Conservation (phyloP, 2,113 vertebrate species). For the Maccullochella peelii region DNA sequence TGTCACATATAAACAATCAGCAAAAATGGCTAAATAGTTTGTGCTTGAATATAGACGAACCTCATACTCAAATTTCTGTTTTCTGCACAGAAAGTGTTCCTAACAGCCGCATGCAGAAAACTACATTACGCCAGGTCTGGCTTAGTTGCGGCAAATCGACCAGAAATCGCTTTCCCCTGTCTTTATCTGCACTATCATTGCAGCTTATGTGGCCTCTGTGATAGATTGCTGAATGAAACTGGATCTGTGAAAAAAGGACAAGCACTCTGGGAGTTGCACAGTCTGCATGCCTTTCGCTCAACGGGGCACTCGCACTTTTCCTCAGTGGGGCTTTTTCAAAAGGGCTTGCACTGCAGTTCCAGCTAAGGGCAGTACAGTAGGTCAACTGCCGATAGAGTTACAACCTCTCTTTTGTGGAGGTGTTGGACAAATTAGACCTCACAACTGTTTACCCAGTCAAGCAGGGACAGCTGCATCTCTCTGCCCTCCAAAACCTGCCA, state of each 20-base stretch:
- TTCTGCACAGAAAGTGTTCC: constrained; percentile 22
- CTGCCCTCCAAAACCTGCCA: constrained; percentile 66
- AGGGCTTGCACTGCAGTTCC: constrained; percentile 74
- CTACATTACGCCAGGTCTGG: constrained; percentile 1
- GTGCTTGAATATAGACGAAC: not conserved
- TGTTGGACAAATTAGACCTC: constrained; percentile 81
- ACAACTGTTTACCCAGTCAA: constrained; percentile 78
- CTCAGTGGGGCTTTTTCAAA: constrained; percentile 68
- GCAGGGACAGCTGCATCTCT: constrained; percentile 79
- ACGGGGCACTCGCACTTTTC: constrained; percentile 70
- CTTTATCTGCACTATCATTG: constrained; percentile 34
- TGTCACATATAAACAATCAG: not conserved
- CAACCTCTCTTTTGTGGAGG: constrained; percentile 78
- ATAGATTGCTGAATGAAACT: constrained; percentile 77
- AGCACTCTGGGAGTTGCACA: constrained; percentile 67
- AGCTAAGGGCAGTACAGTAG: constrained; percentile 78
- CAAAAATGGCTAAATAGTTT: constrained; percentile 7
- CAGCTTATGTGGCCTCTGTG: constrained; percentile 58
- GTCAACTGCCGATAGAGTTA: constrained; percentile 80
- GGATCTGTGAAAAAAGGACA: constrained; percentile 71
- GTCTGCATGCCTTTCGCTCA: constrained; percentile 76
- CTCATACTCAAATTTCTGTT: constrained; percentile 28
- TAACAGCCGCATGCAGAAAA: constrained; percentile 25
- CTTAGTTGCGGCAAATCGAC: constrained; percentile 47
- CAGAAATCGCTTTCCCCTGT: constrained; percentile 25